A percentile compares a stretch with the other conserved stretches of the same genome.
Evolutionary conservation across 2,888 invertebrate genomes (phyloP).

Genomic region (Yponomeuta cagnagella): DNA sequence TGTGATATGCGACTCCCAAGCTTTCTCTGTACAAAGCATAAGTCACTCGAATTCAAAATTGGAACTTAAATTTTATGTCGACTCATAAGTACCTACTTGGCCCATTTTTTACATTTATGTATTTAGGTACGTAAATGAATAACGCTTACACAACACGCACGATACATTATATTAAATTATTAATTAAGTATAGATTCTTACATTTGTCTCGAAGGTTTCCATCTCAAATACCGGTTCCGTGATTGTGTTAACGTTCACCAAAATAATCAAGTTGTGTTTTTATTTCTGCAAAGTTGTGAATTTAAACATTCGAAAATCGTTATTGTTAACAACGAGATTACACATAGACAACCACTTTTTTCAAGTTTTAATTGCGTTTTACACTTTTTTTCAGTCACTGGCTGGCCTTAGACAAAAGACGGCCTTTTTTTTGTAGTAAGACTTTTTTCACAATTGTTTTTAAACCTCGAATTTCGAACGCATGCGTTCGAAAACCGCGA

Average conservation of each 20-base stretch:
- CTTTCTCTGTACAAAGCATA: too few species aligned
- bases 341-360: not conserved
- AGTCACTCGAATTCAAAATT: too few species aligned
- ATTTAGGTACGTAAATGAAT: too few species aligned
- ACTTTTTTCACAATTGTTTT: not conserved
- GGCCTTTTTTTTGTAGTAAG: not conserved
- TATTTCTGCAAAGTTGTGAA: not conserved
- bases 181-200: not conserved
- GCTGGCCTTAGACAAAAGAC: not conserved
- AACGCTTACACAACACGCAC: too few species aligned
- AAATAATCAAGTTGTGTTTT: not conserved
- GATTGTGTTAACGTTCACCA: not conserved
- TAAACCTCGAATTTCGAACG: not conserved
- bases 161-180: not conserved
- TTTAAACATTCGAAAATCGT: not conserved
- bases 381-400: not conserved
- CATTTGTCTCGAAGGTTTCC: not conserved
- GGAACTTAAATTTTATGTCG: too few species aligned
- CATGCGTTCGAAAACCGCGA: not conserved
- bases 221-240: not conserved
- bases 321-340: not conserved
- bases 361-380: not conserved
- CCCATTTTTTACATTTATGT: too few species aligned
- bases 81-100: too few species aligned
- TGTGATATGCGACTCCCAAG: too few species aligned